Conservation (phyloP, 2,797 vertebrate species). For the Adrianichthys oophorus region DNA sequence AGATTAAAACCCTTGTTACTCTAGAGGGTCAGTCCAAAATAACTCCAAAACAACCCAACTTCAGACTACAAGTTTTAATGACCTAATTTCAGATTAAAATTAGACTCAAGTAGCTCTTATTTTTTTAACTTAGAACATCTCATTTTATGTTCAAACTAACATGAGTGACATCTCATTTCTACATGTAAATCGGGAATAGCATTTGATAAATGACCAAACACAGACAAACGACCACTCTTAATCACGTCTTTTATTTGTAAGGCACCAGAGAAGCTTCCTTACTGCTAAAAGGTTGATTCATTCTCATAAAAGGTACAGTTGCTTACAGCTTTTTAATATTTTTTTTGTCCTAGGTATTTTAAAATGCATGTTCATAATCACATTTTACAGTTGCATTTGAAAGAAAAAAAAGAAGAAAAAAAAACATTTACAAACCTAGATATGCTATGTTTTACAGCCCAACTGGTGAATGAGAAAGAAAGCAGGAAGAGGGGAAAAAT, state of each 20-base stretch:
- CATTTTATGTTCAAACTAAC: too few relatives aligned
- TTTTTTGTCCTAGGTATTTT: slow-evolving; percentile 52
- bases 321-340: slow-evolving; percentile 55
- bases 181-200: too few relatives aligned
- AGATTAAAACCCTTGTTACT: too few relatives aligned
- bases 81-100: too few relatives aligned
- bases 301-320: slow-evolving; percentile 76
- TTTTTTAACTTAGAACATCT: too few relatives aligned
- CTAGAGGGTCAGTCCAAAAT: too few relatives aligned
- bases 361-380: slow-evolving; percentile 76
- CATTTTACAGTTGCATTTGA: slow-evolving; percentile 73
- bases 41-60: too few relatives aligned
- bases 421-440: slow-evolving; percentile 79
- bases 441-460: slow-evolving; percentile 68
- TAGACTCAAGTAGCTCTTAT: too few relatives aligned
- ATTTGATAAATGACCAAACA: background rate
- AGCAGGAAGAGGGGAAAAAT: slow-evolving; percentile 28
- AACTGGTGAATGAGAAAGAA: slow-evolving; percentile 58
- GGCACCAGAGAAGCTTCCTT: slow-evolving; percentile 88
- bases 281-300: slow-evolving; percentile 82
- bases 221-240: slow-evolving; percentile 56
- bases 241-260: slow-evolving; percentile 86
- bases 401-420: slow-evolving; percentile 59
- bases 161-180: too few relatives aligned
- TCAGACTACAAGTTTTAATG: too few relatives aligned